Percentiles rank a stretch among this genome's conserved stretches.
These are phyloP conservation scores for Elephantulus edwardii DNA, from an alignment of 2,113 vertebrate genomes.

Conservation along the genomic window DNA sequence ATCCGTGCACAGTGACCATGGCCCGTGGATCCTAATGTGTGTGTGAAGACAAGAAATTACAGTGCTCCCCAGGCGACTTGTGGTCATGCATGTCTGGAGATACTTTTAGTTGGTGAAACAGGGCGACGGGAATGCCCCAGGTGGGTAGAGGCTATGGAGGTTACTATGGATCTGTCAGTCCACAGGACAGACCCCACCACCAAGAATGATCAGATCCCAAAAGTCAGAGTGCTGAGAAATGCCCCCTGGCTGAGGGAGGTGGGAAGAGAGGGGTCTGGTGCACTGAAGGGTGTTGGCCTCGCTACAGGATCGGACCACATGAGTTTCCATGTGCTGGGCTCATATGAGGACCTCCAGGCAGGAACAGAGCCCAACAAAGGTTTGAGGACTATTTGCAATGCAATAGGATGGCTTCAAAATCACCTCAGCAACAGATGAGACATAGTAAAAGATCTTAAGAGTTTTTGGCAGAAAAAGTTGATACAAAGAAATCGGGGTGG, in stretches of 20 bases:
- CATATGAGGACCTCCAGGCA: background rate
- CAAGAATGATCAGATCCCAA: background rate
- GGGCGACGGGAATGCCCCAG: background rate
- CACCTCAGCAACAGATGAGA: conserved; percentile 39
- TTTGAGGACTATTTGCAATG: background rate
- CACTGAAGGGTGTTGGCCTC: background rate
- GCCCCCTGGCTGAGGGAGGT: background rate
- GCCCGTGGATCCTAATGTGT: background rate
- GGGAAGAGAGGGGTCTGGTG: background rate
- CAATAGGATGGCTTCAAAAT: background rate
- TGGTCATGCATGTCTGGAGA: background rate
- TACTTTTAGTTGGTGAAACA: background rate
- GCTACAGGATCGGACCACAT: background rate
- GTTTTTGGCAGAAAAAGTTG: conserved; percentile 21
- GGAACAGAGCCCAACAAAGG: background rate
- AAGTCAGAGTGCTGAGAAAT: background rate
- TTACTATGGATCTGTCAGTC: background rate
- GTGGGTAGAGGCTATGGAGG: background rate
- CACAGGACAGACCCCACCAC: background rate
- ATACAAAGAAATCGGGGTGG: conserved; percentile 11
- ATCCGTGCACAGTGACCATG: background rate
- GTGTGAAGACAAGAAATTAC: background rate
- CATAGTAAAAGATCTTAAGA: conserved; percentile 28
- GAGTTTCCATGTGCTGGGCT: background rate
- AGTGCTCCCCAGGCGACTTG: background rate